A percentile compares a stretch with the other conserved stretches of the same genome.
Evolutionary conservation across 2,888 invertebrate species (phyloP).

Genomic region (Machimus rusticus): DNA sequence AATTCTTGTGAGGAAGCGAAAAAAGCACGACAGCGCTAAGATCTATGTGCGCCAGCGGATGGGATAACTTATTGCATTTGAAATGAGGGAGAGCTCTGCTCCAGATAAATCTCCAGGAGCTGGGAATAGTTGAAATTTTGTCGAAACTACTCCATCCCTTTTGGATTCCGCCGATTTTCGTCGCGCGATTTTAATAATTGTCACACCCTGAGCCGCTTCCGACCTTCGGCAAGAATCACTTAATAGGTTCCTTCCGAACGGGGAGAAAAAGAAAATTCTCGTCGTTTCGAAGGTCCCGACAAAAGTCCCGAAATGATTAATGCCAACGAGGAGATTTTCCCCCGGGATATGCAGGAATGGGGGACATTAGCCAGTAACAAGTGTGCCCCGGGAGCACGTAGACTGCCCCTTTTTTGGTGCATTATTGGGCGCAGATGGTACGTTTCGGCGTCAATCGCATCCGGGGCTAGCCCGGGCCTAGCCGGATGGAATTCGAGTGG

Average conservation of each 20-base stretch:
- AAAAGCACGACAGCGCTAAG: slow-evolving; percentile 10
- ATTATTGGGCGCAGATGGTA: neutral
- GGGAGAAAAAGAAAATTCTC: neutral
- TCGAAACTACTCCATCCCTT: neutral
- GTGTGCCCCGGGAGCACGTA: neutral
- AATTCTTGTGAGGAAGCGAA: slow-evolving; percentile 26
- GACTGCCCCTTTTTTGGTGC: neutral
- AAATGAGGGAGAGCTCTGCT: slow-evolving; percentile 7
- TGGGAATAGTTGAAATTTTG: neutral
- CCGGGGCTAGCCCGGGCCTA: neutral
- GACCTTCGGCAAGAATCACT: neutral
- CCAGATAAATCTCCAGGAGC: slow-evolving; percentile 1
- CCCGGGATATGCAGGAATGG: neutral
- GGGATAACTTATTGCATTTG: slow-evolving; percentile 25
- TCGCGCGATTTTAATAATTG: neutral
- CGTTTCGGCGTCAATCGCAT: neutral
- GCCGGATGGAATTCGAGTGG: neutral
- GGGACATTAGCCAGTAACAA: neutral
- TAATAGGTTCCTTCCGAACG: neutral
- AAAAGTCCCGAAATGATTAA: neutral
- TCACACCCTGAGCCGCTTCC: neutral
- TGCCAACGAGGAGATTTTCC: neutral
- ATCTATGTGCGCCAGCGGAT: slow-evolving; percentile 28
- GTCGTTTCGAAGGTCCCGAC: neutral
- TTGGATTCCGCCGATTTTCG: neutral